Evolutionary conservation across 2,888 invertebrate species (phyloP), one percentile per base, ranked within the genome.

Genomic region (Formica aserva): DNA sequence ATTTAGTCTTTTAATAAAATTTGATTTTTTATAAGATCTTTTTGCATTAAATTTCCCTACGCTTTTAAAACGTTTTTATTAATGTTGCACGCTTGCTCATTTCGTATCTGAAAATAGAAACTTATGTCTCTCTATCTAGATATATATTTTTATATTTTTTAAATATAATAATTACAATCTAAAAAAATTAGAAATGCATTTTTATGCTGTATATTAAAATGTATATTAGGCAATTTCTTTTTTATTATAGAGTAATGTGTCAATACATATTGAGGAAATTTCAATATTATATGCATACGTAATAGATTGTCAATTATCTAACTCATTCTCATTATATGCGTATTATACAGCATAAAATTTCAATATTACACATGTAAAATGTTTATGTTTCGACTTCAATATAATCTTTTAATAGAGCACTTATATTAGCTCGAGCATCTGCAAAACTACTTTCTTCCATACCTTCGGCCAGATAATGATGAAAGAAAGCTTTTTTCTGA

Each of bases 401-500:
- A 91, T 97, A 97, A 94, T 97, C 97, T 91, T 95, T 95, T 45
- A 96, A 95, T 71, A 97, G 94, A 11, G 97, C 96, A 87, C 96
- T 95, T 72, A 97, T 94, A 92, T 97, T 96, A 67, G 96, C 95
- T 8, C 96, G 94, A 0, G 97, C 97, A 78, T 96, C 97, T 45
- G 93, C 91, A 86, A 97, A 96, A 92, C 96, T 96, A 2, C 95
- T 95, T 94, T 97, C 97, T 94, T 97, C 97, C 94, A 97, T 95
- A 1, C 97, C 97, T 95, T 97, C 97, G 3, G 96, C 96, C 5
- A 97, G 95, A 91, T 97, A 99, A 96, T 98, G 98, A 95, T 98
- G 98, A 18, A 98, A 97, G 94, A 98, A 98, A 6, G 98, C 98
- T 82, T 97, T 96, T 93, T 98, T 98, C 82, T 96, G 96, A 92